Conservation (phyloP, 35 echinoderm and acorn worm species). For the Apostichopus parvimensis region DNA sequence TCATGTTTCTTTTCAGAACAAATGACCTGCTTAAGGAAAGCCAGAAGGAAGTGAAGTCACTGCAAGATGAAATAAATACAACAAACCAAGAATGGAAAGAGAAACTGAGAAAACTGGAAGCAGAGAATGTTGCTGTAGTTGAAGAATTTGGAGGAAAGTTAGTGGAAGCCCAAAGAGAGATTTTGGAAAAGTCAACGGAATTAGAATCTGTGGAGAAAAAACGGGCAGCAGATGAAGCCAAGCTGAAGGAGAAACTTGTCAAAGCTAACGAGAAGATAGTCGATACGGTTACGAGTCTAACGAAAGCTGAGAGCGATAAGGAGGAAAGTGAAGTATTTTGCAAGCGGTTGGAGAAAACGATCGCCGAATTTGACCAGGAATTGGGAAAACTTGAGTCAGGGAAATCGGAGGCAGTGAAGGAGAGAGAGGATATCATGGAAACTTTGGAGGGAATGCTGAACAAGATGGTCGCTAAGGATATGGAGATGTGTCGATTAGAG, state of each 20-base stretch:
- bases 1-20: neutral
- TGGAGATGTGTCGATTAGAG: neutral
- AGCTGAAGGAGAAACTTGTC: neutral
- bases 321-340: neutral
- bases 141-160: constrained; percentile 26
- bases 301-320: neutral
- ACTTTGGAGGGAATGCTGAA: constrained; percentile 30
- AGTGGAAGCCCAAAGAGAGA: constrained; percentile 14
- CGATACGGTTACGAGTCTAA: neutral
- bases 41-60: constrained; percentile 23
- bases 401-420: constrained; percentile 3
- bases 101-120: constrained; percentile 30
- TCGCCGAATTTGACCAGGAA: constrained; percentile 14
- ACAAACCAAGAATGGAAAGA: constrained; percentile 14
- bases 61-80: neutral
- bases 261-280: neutral
- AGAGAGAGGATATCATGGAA: constrained; percentile 6
- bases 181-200: constrained; percentile 9
- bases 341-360: constrained; percentile 17
- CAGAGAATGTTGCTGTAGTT: neutral
- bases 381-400: neutral
- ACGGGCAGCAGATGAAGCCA: neutral
- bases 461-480: constrained; percentile 19
- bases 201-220: constrained; percentile 11
- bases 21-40: neutral